Conservation (phyloP, 2,113 vertebrate genomes). For the Calidris pugnax region DNA sequence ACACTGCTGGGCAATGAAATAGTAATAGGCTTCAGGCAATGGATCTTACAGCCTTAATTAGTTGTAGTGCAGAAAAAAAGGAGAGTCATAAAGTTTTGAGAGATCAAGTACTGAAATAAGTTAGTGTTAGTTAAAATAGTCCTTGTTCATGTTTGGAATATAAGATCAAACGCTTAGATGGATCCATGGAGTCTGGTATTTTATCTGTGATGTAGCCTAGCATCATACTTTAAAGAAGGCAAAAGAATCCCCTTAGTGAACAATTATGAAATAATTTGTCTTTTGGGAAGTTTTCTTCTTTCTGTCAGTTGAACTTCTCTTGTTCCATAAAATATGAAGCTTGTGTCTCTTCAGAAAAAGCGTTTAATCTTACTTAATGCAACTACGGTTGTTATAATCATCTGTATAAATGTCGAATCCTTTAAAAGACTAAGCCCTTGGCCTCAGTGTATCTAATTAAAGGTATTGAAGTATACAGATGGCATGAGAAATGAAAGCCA, state of each 20-base stretch:
- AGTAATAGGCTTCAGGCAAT: conserved; percentile 1
- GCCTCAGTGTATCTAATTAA: conserved; percentile 35
- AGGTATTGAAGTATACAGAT: conserved; percentile 3
- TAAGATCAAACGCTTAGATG: not conserved
- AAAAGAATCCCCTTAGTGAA: not conserved
- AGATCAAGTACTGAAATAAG: conserved; percentile 4
- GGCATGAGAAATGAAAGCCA: not conserved
- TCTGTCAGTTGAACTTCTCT: not conserved
- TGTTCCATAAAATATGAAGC: not conserved
- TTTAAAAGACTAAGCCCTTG: conserved; percentile 29
- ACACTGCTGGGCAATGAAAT: not conserved
- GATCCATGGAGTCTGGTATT: not conserved
- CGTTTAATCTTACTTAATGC: conserved; percentile 18
- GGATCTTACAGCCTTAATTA: conserved; percentile 17
- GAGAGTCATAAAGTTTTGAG: conserved; percentile 17
- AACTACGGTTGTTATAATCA: not conserved
- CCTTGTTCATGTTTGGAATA: not conserved
- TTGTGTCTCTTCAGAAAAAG: not conserved
- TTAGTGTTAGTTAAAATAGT: conserved; percentile 12
- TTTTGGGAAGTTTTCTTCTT: conserved; percentile 11
- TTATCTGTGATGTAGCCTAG: not conserved
- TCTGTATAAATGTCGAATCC: not conserved
- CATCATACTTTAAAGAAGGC: not conserved
- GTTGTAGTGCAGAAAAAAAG: not conserved
- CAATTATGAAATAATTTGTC: not conserved